Percentiles rank a stretch among this genome's conserved stretches.
Conservation (phyloP, 2,888 invertebrate genomes). For the Terebella lapidaria region DNA sequence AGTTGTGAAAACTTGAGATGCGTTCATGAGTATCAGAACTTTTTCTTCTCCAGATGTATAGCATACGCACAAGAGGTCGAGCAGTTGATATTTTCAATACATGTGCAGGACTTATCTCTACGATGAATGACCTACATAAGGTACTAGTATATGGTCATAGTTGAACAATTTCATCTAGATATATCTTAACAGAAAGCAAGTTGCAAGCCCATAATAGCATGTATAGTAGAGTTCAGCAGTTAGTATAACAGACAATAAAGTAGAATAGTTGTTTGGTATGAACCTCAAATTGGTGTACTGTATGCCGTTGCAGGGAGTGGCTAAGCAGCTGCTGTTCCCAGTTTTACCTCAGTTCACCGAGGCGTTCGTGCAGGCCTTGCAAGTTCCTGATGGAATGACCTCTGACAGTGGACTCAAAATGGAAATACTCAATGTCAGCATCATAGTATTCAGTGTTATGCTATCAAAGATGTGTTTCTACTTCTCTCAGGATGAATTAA, state of each 20-base stretch:
- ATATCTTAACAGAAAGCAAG: too few relatives aligned
- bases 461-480: too few relatives aligned
- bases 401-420: slow-evolving; percentile 64
- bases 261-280: too few relatives aligned
- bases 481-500: too few relatives aligned
- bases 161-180: too few relatives aligned
- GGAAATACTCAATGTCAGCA: slow-evolving; percentile 59
- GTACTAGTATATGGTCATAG: too few relatives aligned
- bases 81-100: slow-evolving; percentile 67
- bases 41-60: slow-evolving; percentile 54
- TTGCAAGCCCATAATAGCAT: too few relatives aligned
- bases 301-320: slow-evolving; percentile 42
- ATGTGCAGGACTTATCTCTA: slow-evolving; percentile 59
- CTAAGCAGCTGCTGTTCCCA: slow-evolving; percentile 63
- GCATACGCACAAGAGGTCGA: slow-evolving; percentile 61
- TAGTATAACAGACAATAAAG: too few relatives aligned
- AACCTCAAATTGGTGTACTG: background rate
- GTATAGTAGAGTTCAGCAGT: too few relatives aligned
- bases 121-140: slow-evolving; percentile 59
- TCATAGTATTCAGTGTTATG: too few relatives aligned
- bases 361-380: slow-evolving; percentile 60
- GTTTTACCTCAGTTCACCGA: slow-evolving; percentile 66
- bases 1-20: too few relatives aligned
- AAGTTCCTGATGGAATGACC: slow-evolving; percentile 57
- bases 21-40: background rate